Base-by-base conservation (phyloP, 2,888 invertebrate genomes). In the Chloroclysta siterata region DNA sequence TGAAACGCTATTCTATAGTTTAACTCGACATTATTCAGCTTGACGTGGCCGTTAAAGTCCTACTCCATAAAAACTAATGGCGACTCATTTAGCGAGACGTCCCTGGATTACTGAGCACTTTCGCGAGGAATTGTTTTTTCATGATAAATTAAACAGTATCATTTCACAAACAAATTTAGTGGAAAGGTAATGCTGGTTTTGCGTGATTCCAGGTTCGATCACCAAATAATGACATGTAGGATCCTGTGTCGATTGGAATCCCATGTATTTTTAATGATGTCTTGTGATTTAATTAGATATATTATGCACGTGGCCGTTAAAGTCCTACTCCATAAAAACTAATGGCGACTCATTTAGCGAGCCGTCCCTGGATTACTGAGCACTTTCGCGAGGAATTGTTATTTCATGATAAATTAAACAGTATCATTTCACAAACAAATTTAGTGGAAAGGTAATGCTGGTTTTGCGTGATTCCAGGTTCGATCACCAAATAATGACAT, bases 41-140 rank as follows among this genome's bases (percentile, higher is more conserved):
- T 56, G 63, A 51, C 64, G 57, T 63, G 65, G 75, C 72, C 70
- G 70, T 80, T 79, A 80, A 79, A 70, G 64, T 69, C 72, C 69
- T 70, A 77, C 81, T 80, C 78, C 76, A 85, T 87, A 83, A 85
- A 87, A 87, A 83, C 77, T 80, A 84, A 85, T 82, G 78, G 79
- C 70, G 68, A 71, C 76, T 76, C 76, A 80, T 83, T 85, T 80
- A 79, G 70, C 70, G 73, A 71, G 60, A 68, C 66, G 63, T 67
- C 72, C 58, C 63, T 63, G 61, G 68, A 73, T 74, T 74, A 74
- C 66, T 69, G 60, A 67, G 69, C 66, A 71, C 66, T 76, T 76
- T 73, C 63, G 17, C 61, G 50, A 50, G 51, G 67, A 68, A 73
- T 70, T 73, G 62, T 70, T 68, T 72, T 33, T 59, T 65, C 73